Conservation (phyloP, 2,797 vertebrate species). For the Allochrocebus solatus region DNA sequence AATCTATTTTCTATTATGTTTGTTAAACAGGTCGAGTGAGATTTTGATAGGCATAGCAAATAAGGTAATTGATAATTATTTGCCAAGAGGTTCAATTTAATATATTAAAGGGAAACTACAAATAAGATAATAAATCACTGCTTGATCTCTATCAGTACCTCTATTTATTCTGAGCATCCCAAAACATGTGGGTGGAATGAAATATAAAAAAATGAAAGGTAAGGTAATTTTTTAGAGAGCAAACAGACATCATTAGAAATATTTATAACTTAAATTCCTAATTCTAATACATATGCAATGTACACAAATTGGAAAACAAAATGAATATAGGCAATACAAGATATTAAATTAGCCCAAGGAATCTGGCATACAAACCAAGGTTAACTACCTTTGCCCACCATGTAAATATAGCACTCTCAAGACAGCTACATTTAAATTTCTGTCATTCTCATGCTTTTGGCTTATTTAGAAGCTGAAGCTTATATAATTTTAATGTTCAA, state of each 20-base stretch:
- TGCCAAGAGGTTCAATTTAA: conserved; percentile 70
- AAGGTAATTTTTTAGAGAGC: conserved; percentile 16
- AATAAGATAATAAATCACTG: conserved; percentile 52
- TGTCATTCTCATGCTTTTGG: conserved; percentile 1
- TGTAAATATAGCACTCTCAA: conserved; percentile 25
- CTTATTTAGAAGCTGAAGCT: conserved; percentile 49
- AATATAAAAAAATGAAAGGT: background rate
- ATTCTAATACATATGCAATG: conserved; percentile 22
- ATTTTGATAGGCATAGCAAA: conserved; percentile 44
- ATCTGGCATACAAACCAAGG: background rate
- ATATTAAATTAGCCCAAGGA: conserved; percentile 47
- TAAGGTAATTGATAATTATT: conserved; percentile 73
- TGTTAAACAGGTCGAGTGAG: conserved; percentile 80
- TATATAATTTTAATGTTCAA: conserved; percentile 57
- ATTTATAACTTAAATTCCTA: conserved; percentile 23
- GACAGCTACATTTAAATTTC: background rate
- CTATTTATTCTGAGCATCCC: background rate
- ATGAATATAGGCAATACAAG: background rate
- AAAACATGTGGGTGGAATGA: background rate
- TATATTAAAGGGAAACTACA: conserved; percentile 46
- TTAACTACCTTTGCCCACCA: background rate
- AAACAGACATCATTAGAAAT: conserved; percentile 19
- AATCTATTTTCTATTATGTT: conserved; percentile 84
- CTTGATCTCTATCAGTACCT: conserved; percentile 10
- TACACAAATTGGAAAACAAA: conserved; percentile 37